Evolutionary conservation across 2,113 vertebrate species (phyloP).

Genomic region (Tachysurus fulvidraco): DNA sequence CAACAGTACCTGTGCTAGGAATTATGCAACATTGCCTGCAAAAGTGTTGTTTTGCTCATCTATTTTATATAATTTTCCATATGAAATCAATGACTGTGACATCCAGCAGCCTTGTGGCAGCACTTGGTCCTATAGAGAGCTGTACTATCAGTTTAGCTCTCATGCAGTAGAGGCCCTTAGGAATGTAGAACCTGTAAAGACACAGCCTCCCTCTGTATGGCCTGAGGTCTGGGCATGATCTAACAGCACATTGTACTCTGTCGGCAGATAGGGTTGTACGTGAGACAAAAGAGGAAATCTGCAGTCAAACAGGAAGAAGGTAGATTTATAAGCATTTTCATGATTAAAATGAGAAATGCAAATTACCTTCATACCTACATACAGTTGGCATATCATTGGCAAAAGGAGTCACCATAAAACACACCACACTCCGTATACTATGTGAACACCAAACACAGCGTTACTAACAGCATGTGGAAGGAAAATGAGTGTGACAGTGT

Average conservation of each 20-base stretch:
- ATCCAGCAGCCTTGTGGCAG: not conserved
- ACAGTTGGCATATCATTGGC: not conserved
- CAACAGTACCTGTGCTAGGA: no score
- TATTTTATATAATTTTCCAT: no score
- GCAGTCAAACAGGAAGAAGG: not conserved
- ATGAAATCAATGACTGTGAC: not conserved
- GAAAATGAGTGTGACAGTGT: not conserved
- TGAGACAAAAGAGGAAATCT: constrained; percentile 4
- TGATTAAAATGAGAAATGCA: not conserved
- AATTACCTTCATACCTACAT: not conserved
- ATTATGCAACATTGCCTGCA: no score
- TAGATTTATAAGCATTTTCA: not conserved
- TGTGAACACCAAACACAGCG: not conserved
- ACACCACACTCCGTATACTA: not conserved
- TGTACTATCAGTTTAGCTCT: not conserved
- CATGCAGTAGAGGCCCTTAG: not conserved
- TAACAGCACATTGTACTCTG: constrained; percentile 4
- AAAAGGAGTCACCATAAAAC: not conserved
- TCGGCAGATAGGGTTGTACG: not conserved
- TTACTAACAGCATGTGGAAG: not conserved
- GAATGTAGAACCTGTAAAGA: constrained; percentile 30
- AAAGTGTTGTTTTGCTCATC: no score
- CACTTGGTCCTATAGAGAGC: not conserved
- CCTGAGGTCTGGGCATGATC: constrained; percentile 5
- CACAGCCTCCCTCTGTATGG: not conserved